Evolutionary conservation across 2,113 vertebrate genomes (phyloP).

Genomic region (Beaufortia kweichowensis): DNA sequence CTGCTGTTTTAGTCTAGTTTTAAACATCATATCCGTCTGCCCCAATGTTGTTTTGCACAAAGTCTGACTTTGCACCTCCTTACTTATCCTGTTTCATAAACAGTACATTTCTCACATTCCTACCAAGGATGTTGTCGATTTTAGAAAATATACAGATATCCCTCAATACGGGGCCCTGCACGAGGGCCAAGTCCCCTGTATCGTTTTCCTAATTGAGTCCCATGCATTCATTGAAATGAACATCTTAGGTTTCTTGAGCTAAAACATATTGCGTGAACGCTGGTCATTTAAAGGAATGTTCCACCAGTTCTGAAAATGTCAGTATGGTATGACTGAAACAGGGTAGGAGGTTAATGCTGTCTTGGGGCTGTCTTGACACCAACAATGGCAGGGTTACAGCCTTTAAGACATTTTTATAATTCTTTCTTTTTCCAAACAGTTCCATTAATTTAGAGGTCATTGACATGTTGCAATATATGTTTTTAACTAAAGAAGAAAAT

Average conservation of each 20-base stretch:
- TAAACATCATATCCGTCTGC: slow-evolving; percentile 33
- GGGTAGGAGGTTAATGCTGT: slow-evolving; percentile 38
- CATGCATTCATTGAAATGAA: neutral
- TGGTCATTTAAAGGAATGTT: slow-evolving; percentile 41
- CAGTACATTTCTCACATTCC: slow-evolving; percentile 41
- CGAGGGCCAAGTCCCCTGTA: neutral
- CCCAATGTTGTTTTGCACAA: slow-evolving; percentile 15
- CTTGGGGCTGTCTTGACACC: slow-evolving; percentile 38
- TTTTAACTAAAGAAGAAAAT: too few species aligned
- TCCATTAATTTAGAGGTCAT: neutral
- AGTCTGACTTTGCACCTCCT: slow-evolving; percentile 26
- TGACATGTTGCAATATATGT: slow-evolving; percentile 7
- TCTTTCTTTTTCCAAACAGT: slow-evolving; percentile 1
- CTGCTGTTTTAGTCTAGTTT: slow-evolving; percentile 33
- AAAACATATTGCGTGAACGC: slow-evolving; percentile 3
- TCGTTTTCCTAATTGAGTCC: slow-evolving; percentile 14
- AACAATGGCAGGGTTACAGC: slow-evolving; percentile 21
- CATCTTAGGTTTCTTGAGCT: slow-evolving; percentile 19
- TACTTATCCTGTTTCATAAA: slow-evolving; percentile 39
- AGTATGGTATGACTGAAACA: slow-evolving; percentile 30
- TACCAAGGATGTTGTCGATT: slow-evolving; percentile 24
- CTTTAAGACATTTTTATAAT: slow-evolving; percentile 20
- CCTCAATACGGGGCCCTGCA: slow-evolving; percentile 28
- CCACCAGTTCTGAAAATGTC: slow-evolving; percentile 31
- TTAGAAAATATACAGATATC: slow-evolving; percentile 41